Conservation (phyloP, 2,888 invertebrate species). For the Ommatoiulus sabulosus region DNA sequence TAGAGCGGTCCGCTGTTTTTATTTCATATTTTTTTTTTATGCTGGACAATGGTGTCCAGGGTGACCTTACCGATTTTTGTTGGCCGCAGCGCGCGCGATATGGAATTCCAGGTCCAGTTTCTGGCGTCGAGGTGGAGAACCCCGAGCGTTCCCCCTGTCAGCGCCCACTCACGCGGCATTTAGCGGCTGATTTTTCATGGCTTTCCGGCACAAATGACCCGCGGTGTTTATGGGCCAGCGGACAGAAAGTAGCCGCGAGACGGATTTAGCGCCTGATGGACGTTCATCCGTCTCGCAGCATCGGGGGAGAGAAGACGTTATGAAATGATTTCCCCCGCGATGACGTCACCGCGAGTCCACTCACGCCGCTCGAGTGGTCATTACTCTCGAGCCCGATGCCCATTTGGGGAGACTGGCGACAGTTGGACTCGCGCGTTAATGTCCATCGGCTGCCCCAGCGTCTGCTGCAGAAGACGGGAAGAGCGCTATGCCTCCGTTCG, state of each 20-base stretch:
- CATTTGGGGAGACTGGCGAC: slow-evolving; percentile 9
- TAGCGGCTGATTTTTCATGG: slow-evolving; percentile 34
- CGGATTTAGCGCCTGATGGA: not conserved
- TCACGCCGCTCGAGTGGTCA: not conserved
- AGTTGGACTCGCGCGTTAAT: not conserved
- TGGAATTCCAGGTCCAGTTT: not conserved
- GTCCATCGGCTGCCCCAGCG: not conserved
- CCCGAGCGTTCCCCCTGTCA: not conserved
- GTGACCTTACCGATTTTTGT: not conserved
- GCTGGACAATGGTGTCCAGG: slow-evolving; percentile 5
- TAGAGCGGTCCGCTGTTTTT: not conserved
- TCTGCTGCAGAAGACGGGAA: not conserved
- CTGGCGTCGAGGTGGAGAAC: not conserved
- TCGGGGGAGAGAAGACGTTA: not conserved
- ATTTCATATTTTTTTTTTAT: no score
- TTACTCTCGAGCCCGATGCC: not conserved
- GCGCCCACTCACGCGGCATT: slow-evolving; percentile 26
- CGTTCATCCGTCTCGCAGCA: not conserved
- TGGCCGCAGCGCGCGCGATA: no score
- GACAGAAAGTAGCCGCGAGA: not conserved
- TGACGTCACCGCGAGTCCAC: slow-evolving; percentile 7
- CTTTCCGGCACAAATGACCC: slow-evolving; percentile 34
- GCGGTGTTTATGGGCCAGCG: not conserved
- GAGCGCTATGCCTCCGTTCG: not conserved
- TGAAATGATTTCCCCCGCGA: not conserved